Base-by-base conservation (phyloP, 1,140 invertebrate genomes). In the Zaprionus kolodkinae region DNA sequence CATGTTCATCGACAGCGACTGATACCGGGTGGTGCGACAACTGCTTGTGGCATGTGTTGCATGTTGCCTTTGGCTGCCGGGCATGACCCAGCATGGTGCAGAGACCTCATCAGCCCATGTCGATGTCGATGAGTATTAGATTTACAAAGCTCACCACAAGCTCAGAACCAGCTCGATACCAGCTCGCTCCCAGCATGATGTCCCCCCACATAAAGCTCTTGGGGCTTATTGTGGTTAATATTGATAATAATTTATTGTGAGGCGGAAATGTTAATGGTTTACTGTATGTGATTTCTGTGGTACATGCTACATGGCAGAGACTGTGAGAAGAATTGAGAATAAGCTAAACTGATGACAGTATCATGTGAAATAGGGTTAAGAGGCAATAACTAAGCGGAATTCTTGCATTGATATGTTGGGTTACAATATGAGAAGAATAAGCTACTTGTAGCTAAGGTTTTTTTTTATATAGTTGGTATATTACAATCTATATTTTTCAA, bases 161-260 rank as follows among this genome's bases (percentile, higher is more conserved):
- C 45, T 15, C 40, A 45, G 7, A 2, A 30, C 27, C 27, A 35
- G 33, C 40, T 25, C 17, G 15, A 10, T 5, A 21, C 45, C 45
- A 50, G 10, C 40, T 45, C 25, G 65, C 59, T 57, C 66, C 35
- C 73, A 72, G 69, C 73, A 65, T 64, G 68, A 17, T 72, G 73
- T 55, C 73, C 59, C 17, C 33, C 33, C 10, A 43, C n/a, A 67
- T 63, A 55, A 72, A 79, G 81, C 65, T 67, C 45, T 54, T 13
- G 35, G 21, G 52, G 55, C 21, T 61, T 17, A 13, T 45, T 71
- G 21, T 62, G 48, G 12, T 64, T 62, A 63, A 48, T 57, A 40
- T 48, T 76, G 55, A 48, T 68, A 35, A 73, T 68, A 73, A 69
- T 69, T 79, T 69, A 77, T 73, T 25, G 40, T 11, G 27, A 40